Evolutionary conservation across 2,888 invertebrate species (phyloP).

Genomic region (Tortrix viridana): DNA sequence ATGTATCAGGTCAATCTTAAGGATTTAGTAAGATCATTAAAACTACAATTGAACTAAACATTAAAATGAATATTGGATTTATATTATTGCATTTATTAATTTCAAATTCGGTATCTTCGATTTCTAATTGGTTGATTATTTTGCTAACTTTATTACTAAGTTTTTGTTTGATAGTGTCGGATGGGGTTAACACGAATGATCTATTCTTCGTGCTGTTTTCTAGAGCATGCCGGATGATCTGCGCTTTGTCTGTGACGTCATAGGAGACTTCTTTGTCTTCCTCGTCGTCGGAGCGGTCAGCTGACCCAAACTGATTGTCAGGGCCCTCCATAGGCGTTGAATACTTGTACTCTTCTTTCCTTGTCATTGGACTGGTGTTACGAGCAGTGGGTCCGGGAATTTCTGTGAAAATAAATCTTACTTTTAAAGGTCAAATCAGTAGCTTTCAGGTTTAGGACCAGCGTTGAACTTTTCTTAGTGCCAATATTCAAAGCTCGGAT

Average conservation of each 20-base stretch:
- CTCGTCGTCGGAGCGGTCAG: slow-evolving; percentile 88
- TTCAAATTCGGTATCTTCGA: slow-evolving; percentile 47
- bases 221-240: slow-evolving; percentile 45
- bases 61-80: slow-evolving; percentile 24
- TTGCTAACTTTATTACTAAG: slow-evolving; percentile 52
- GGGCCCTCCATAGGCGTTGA: slow-evolving; percentile 79
- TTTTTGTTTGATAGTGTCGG: slow-evolving; percentile 60
- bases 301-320: slow-evolving; percentile 88
- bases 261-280: slow-evolving; percentile 71
- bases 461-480: too few relatives aligned
- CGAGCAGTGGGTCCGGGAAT: slow-evolving; percentile 89
- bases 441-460: too few relatives aligned
- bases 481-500: too few relatives aligned
- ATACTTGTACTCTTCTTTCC: slow-evolving; percentile 83
- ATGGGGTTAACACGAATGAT: slow-evolving; percentile 51
- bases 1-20: neutral
- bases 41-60: slow-evolving; percentile 19
- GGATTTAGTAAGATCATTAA: slow-evolving; percentile 2
- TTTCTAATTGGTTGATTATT: slow-evolving; percentile 46
- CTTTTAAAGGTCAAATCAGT: too few relatives aligned
- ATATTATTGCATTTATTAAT: slow-evolving; percentile 49
- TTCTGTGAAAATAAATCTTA: slow-evolving; percentile 78
- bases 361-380: slow-evolving; percentile 78
- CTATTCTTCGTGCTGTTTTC: slow-evolving; percentile 60
- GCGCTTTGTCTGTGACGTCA: slow-evolving; percentile 43